Conservation (phyloP, 2,113 vertebrate species). For the Strigops habroptila region DNA sequence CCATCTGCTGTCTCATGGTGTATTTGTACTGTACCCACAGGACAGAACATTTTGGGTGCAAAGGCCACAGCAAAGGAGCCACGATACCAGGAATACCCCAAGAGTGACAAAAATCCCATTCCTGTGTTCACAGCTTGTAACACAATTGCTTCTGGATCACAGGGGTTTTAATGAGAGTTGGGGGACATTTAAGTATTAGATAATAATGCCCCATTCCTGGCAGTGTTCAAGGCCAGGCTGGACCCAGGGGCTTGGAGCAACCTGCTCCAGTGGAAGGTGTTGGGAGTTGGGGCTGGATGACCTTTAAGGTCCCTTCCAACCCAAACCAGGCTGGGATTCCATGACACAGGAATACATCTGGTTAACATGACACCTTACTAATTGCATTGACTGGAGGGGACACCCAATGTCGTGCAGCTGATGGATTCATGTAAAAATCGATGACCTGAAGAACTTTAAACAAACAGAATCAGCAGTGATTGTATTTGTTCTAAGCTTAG, state of each 20-base stretch:
- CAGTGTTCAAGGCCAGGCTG: neutral
- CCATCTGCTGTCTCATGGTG: neutral
- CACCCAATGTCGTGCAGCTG: neutral
- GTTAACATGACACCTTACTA: neutral
- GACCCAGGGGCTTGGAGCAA: neutral
- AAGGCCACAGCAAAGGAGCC: neutral
- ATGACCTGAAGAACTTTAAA: neutral
- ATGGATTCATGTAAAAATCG: neutral
- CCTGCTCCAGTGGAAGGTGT: neutral
- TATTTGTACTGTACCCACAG: neutral
- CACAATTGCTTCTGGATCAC: neutral
- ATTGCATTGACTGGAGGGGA: neutral
- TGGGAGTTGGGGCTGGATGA: neutral
- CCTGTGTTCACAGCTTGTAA: neutral
- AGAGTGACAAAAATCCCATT: neutral
- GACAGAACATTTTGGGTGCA: neutral
- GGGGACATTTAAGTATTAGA: neutral
- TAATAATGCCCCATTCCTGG: neutral
- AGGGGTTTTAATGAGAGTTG: neutral
- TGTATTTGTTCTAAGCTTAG: neutral
- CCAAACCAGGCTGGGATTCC: neutral
- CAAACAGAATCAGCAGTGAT: constrained; percentile 16
- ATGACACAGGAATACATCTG: neutral
- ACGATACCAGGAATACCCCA: neutral
- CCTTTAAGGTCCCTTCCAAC: neutral